Evolutionary conservation across 2,113 vertebrate species (phyloP), one percentile per base, ranked within the genome.

Genomic region (Boulengeromyrus knoepffleri): DNA sequence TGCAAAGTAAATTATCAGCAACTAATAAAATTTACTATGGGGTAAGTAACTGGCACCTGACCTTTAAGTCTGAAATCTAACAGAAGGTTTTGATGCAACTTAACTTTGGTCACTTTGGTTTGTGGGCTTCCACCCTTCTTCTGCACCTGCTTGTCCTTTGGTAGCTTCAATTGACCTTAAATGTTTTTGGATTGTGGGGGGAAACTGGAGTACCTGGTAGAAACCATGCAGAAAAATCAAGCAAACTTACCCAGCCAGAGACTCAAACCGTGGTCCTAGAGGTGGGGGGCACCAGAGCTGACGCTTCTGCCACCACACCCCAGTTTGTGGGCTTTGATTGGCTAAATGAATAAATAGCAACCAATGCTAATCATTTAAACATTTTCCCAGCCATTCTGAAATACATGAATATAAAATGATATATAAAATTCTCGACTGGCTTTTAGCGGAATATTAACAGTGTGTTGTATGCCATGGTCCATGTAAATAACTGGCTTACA

Each of bases 1-100:
- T 42, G 15, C 1, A 36, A 5, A 5, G 27, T 74, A 36, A 36
- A 74, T 83, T 42, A 46, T 83, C 39, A 90, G 89, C 77, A 90
- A 86, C 88, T 92, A 90, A 92, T 92, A 89, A 89, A 91, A 49
- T 91, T 91, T 46, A 39, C 77, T 24, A 46, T 31, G 50, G 27
- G 90, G 87, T 90, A 52, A 52, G 50, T n/a, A 12, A 50, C 24
- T 50, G 46, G 8, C 10, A 45, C 88, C 85, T 90, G 83, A 15
- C 66, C 39, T 90, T 36, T 49, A 52, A 3, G 47, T 70, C 84
- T 89, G 46, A 89, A 89, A 52, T 86, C 47, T 31, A 49, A 52
- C 49, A 21, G 46, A 13, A 17, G 47, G 49, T 9, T 86, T 36
- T 86, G n/a, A 86, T 15, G 8, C 15, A 47, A 31, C 12, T 8